Evolutionary conservation across 2,888 invertebrate genomes (phyloP), one percentile per base, ranked within the genome.

Genomic region (Drosophila meridiana): DNA sequence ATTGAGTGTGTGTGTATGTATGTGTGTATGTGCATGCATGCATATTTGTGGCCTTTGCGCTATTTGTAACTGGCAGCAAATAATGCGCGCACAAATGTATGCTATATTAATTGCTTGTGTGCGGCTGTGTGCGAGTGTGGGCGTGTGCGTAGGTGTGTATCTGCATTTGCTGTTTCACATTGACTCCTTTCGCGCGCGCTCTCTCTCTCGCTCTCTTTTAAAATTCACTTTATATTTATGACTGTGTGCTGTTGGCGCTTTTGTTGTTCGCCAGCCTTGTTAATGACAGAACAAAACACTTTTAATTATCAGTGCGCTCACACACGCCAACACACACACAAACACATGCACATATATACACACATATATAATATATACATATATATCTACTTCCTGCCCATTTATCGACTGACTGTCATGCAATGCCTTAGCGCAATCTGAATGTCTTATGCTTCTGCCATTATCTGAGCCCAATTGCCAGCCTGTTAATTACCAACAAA

Each of bases 401-500:
- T 55, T 63, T 80, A 78, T 75, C 73, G 67, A 75, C 56, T 60
- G 60, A 47, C 69, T 62, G 73, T 58, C 75, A 47, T 69, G 80
- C 73, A 80, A 84, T 82, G 58, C 20, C 76, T 83, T 69, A 69
- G 58, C 36, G 42, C 38, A 69, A 69, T 55, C 47, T 52, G 55
- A 61, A 43, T 50, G 48, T 5, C 42, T 55, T 38, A 32, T 38
- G 52, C 40, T 32, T 50, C 28, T 28, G 52, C 50, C 52, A 63
- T 75, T 74, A 74, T 78, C 71, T 74, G 42, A 48, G 20, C 57
- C 45, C 65, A 75, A 76, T 72, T 74, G 76, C 79, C 72, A 75
- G 75, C 75, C 82, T 87, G 82, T 81, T 87, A 87, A 87, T 87
- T 89, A 87, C 81, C 80, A 67, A 80, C 83, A 82, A 78, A 64